Evolutionary conservation across 2,888 invertebrate species (phyloP).

Genomic region (Leptogaster cylindrica): DNA sequence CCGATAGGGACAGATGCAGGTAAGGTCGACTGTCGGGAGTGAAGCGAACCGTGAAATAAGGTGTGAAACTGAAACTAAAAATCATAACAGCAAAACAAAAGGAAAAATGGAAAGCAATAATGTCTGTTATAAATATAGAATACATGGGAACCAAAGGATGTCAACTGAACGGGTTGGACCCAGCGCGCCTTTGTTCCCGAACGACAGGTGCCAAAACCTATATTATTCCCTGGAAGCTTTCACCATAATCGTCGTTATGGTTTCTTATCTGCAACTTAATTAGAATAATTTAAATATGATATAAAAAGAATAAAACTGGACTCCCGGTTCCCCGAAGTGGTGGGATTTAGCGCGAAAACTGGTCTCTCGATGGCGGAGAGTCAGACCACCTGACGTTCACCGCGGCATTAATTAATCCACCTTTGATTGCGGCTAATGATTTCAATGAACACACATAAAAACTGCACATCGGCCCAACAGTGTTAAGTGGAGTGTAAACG

Average conservation of each 20-base stretch:
- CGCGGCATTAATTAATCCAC: slow-evolving; percentile 24
- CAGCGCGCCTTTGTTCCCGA: no score
- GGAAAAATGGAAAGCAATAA: no score
- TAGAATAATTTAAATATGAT: slow-evolving; percentile 36
- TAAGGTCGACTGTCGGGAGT: no score
- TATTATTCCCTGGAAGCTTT: slow-evolving; percentile 18
- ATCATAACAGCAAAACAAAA: no score
- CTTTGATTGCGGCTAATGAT: slow-evolving; percentile 32
- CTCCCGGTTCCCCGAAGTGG: neutral
- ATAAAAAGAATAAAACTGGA: no score
- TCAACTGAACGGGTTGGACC: no score
- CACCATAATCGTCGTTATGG: neutral
- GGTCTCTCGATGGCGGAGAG: neutral
- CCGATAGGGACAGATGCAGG: no score
- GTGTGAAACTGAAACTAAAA: no score
- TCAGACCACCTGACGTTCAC: slow-evolving; percentile 11
- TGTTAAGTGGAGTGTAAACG: slow-evolving; percentile 28
- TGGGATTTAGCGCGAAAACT: neutral
- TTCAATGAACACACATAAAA: slow-evolving; percentile 16
- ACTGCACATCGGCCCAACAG: neutral
- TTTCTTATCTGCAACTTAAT: slow-evolving; percentile 24
- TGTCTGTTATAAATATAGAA: no score
- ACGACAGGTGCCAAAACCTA: no score
- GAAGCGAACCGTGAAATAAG: no score
- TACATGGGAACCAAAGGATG: no score